Base-by-base conservation (phyloP, 1,140 invertebrate genomes). In the Meloidogyne floridensis region DNA sequence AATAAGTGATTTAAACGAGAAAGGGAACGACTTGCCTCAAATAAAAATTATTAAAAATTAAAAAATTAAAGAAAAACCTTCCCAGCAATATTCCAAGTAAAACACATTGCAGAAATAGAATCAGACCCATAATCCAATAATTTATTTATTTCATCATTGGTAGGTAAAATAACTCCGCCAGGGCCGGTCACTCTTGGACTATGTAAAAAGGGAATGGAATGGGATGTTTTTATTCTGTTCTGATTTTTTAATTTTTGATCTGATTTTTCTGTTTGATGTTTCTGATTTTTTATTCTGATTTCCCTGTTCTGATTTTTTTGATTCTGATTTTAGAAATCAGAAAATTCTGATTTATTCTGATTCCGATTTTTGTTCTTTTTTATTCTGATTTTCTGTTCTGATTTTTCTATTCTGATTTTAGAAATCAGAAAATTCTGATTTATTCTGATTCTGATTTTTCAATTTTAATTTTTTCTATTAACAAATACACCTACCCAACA, bases 11-110 rank as follows among this genome's bases (percentile, higher is more conserved):
- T 85, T 15, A 86, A 74, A 20, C 47, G 71, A 69, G 72, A 71
- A 0, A 86, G 42, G 2, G 77, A 72, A 20, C 80, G 54, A 43
- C 53, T 47, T 7, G 85, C 47, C 86, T 85, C 51, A 73, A 81
- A 72, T 3, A 59, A 72, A 54, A 54, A 54, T 15, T 3, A 20
- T 4, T 13, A 20, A 80, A 15, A 75, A 77, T 43, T 20, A 78
- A 47, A 8, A 51, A 47, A 47, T 32, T 13, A 6, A 75, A 47
- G 11, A 80, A 42, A 43, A 15, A 87, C 84, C 77, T 87, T 87
- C 18, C 54, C 53, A 47, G 78, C 80, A 65, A 86, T 87, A 72
- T 86, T 86, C 85, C 85, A 86, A 4, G 85, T 86, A 71, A 86
- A 86, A 74, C 85, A 87, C 85, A 86, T 86, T 15, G 87, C 77